Evolutionary conservation across 2,888 invertebrate species (phyloP), one percentile per base, ranked within the genome.

Genomic region (Caenorhabditis sp.): DNA sequence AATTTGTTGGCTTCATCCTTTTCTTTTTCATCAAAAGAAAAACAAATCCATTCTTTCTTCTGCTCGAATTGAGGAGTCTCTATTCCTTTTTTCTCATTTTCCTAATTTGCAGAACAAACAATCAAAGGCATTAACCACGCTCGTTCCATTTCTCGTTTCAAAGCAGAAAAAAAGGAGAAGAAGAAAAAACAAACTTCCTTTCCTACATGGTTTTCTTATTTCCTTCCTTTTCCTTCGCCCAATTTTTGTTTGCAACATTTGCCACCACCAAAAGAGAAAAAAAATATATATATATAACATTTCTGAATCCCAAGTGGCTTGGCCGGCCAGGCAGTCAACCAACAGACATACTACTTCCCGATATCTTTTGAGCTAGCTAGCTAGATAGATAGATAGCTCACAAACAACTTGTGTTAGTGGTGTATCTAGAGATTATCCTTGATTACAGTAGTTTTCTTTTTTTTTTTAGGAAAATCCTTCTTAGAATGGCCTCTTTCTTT

Each of bases 231-330:
- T 31, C 31, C n/a, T 43, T 43, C 3, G 43, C 3, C 43, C 43
- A 43, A 43, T 43, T 43, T 43, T 43, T 43, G 43, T 43, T 43
- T 43, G 43, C 43, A 43, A 43, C 43, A 43, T 43, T 43, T 43
- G 43, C 43, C 43, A 43, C 43, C 43, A 43, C 17, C 43, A 43
- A 43, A n/a, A n/a, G n/a, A 43, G 17, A 43, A 43, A 10, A 43
- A 10, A 43, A 12, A 43, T 43, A 43, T 43, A 43, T 43, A 43
- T 43, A 17, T 43, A 43, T 17, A 10, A 36, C 14, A 17, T 43
- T 12, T 43, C 17, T n/a, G 43, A 43, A 43, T 43, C 43, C 43
- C 43, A 43, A 43, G 43, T 43, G 43, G 14, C 43, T 36, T 17
- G 12, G 14, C 17, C 14, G 14, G 43, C n/a, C n/a, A n/a, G n/a